A percentile compares a stretch with the other conserved stretches of the same genome.
These are phyloP conservation scores for Rhadina sibilatrix DNA, from an alignment of 2,113 vertebrate genomes.

Conservation along the genomic window DNA sequence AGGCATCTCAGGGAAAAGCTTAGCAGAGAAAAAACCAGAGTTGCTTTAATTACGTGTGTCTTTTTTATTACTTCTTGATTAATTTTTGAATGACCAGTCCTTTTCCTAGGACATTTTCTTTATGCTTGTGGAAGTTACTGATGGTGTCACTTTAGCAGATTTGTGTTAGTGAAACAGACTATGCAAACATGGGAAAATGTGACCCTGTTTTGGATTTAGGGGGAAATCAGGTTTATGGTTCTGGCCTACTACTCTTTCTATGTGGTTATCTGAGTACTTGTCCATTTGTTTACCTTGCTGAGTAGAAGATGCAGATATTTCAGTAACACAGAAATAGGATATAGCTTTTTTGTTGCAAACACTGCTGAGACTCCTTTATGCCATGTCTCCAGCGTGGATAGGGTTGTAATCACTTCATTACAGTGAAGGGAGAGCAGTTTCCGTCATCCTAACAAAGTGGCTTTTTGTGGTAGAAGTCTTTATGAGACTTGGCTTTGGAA, in stretches of 20 bases:
- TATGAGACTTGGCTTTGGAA: not conserved
- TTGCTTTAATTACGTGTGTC: not conserved
- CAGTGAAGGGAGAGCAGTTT: not conserved
- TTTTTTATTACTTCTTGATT: not conserved
- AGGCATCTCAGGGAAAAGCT: not conserved
- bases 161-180: not conserved
- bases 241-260: not conserved
- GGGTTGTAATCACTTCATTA: not conserved
- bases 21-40: not conserved
- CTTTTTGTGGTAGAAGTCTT: not conserved
- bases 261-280: not conserved
- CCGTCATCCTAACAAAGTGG: not conserved
- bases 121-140: rapidly evolving
- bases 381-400: not conserved
- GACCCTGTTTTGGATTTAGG: not conserved
- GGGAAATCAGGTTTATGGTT: not conserved
- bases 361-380: not conserved
- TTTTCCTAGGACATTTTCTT: not conserved
- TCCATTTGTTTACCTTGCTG: not conserved
- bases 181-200: not conserved
- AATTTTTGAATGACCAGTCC: not conserved
- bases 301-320: not conserved
- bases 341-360: not conserved
- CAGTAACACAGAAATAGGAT: not conserved
- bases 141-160: not conserved